A percentile compares a stretch with the other conserved stretches of the same genome.
These are phyloP conservation scores for Argyresthia goedartella DNA, from an alignment of 2,888 invertebrate species.

Conservation along the genomic window DNA sequence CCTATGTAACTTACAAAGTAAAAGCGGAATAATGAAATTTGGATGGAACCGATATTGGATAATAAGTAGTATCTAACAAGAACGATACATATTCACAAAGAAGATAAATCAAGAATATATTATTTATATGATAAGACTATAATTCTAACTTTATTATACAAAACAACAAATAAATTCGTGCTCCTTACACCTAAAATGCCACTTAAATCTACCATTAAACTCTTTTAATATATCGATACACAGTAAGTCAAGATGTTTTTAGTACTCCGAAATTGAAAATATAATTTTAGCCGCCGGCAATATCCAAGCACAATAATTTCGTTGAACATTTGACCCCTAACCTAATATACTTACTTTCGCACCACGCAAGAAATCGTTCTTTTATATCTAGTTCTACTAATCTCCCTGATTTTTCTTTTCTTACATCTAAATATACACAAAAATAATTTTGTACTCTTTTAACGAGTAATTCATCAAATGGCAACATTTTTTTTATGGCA, in stretches of 20 bases:
- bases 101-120: conserved; percentile 42
- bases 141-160: conserved; percentile 50
- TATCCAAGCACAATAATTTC: conserved; percentile 23
- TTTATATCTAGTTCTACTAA: conserved; percentile 50
- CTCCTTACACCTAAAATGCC: conserved; percentile 60
- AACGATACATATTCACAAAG: conserved; percentile 11
- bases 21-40: conserved; percentile 16
- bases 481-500: conserved; percentile 59
- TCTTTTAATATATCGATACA: conserved; percentile 20
- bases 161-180: conserved; percentile 70
- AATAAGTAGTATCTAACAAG: background rate
- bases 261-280: conserved; percentile 19
- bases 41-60: conserved; percentile 43
- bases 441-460: conserved; percentile 69
- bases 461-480: conserved; percentile 56
- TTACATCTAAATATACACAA: conserved; percentile 67
- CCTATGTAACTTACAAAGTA: background rate
- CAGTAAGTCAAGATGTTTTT: conserved; percentile 17
- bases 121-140: conserved; percentile 37
- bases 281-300: conserved; percentile 15
- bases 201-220: conserved; percentile 34
- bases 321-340: conserved; percentile 7
- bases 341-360: conserved; percentile 6
- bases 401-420: conserved; percentile 66
- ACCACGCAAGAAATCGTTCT: conserved; percentile 57